Percentiles rank a stretch among this genome's conserved stretches.
Conservation (phyloP, 2,113 vertebrate genomes). For the Dipodomys stephensi region DNA sequence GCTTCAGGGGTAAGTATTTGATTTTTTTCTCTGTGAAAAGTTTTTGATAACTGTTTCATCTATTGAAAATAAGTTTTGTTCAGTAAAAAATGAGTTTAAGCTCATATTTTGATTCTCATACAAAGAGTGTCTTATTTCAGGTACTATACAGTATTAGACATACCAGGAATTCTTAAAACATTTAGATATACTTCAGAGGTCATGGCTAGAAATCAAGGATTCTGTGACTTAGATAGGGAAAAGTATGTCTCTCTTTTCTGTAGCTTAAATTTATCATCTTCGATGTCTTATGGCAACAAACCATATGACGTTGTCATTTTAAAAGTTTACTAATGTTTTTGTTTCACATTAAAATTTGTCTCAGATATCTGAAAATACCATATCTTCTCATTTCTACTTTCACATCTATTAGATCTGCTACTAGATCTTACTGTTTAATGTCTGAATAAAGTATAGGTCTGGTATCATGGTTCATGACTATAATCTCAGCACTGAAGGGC, state of each 20-base stretch:
- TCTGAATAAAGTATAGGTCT: not conserved
- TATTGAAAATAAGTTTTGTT: not conserved
- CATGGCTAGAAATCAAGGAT: not conserved
- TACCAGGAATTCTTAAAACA: not conserved
- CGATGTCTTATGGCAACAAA: not conserved
- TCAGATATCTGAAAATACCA: conserved; percentile 37
- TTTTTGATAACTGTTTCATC: conserved; percentile 39
- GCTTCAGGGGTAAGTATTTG: conserved; percentile 90
- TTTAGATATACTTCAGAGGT: not conserved
- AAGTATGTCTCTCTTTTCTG: conserved; percentile 50
- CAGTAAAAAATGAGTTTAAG: not conserved
- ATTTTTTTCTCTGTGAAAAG: not conserved
- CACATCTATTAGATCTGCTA: conserved; percentile 40
- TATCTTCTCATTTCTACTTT: conserved; percentile 53
- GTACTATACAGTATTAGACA: not conserved
- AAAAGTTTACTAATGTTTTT: conserved; percentile 38
- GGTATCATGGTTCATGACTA: too few relatives aligned
- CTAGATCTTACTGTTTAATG: not conserved
- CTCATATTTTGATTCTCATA: conserved; percentile 31
- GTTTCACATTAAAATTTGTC: not conserved
- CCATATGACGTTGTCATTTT: conserved; percentile 40
- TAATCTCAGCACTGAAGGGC: too few relatives aligned
- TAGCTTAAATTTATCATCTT: conserved; percentile 36
- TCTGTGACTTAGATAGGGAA: not conserved
- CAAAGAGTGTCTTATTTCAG: conserved; percentile 1